Evolutionary conservation across 1,140 invertebrate species (phyloP).

Genomic region (Choristoneura fumiferana): DNA sequence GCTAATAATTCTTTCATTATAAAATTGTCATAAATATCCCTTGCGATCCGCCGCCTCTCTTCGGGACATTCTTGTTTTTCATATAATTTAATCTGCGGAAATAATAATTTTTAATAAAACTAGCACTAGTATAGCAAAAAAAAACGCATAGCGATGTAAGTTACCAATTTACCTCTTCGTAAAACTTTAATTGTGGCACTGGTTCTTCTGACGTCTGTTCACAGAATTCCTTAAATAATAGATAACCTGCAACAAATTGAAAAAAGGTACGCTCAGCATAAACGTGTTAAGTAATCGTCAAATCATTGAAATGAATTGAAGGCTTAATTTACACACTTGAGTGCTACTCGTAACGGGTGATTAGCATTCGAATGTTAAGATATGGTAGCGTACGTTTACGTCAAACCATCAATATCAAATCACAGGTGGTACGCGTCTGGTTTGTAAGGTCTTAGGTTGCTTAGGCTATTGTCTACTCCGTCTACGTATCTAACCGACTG

Average conservation of each 20-base stretch:
- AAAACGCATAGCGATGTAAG: background rate
- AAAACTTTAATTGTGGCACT: slow-evolving; percentile 98
- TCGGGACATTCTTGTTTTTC: slow-evolving; percentile 98
- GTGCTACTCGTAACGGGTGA: background rate
- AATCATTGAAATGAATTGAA: background rate
- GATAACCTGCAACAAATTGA: slow-evolving; percentile 90
- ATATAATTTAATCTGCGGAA: slow-evolving; percentile 96
- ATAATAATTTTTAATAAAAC: slow-evolving; percentile 23
- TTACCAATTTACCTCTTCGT: slow-evolving; percentile 93
- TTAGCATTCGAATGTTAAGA: slow-evolving; percentile 3
- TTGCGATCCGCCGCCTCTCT: slow-evolving; percentile 95
- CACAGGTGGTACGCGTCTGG: background rate
- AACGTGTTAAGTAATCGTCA: background rate
- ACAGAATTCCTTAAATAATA: slow-evolving; percentile 99
- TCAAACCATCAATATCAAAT: background rate
- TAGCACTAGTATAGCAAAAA: background rate
- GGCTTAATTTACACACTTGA: background rate
- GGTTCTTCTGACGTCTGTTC: slow-evolving; percentile 97
- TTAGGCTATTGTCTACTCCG: no score
- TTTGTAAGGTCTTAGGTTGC: background rate
- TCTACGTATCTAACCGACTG: no score
- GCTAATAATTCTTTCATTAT: slow-evolving; percentile 99
- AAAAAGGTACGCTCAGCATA: slow-evolving; percentile 4
- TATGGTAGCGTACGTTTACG: background rate
- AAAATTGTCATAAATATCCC: slow-evolving; percentile 99